Percentiles rank a stretch among this genome's conserved stretches.
These are phyloP conservation scores for Eufriesea mexicana DNA, from an alignment of 1,140 invertebrate species.

Conservation along the genomic window DNA sequence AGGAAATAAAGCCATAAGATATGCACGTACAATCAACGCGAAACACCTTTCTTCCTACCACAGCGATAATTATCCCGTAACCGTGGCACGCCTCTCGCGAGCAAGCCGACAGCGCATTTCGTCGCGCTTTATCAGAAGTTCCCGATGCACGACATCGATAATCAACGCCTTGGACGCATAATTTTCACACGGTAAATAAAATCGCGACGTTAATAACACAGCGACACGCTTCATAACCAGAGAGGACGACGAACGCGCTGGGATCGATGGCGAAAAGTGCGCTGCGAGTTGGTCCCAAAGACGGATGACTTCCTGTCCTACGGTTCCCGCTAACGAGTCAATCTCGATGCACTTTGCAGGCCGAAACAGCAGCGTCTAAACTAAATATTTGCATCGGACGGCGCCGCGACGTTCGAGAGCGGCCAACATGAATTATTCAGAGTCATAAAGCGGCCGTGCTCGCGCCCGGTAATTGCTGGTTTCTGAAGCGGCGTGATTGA, in stretches of 20 bases:
- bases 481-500: conserved; percentile 49
- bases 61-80: not conserved
- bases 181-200: not conserved
- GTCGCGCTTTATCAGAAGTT: not conserved
- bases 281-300: not conserved
- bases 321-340: conserved; percentile 26
- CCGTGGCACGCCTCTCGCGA: not conserved
- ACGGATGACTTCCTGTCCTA: conserved; percentile 26
- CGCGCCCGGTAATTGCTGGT: conserved; percentile 46
- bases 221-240: not conserved
- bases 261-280: not conserved
- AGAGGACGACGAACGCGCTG: not conserved
- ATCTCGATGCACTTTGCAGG: conserved; percentile 34
- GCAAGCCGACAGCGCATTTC: not conserved
- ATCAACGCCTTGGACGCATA: not conserved
- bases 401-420: conserved; percentile 29
- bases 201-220: no score
- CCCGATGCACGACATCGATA: not conserved
- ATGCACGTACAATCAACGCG: not conserved
- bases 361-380: conserved; percentile 39
- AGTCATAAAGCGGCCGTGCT: conserved; percentile 47
- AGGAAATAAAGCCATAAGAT: not conserved
- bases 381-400: conserved; percentile 47
- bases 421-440: conserved; percentile 53
- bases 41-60: not conserved